phyloP scores from a whole-genome alignment of 1,140 invertebrate genomes.

The Brachionus paranguensis region DNA sequence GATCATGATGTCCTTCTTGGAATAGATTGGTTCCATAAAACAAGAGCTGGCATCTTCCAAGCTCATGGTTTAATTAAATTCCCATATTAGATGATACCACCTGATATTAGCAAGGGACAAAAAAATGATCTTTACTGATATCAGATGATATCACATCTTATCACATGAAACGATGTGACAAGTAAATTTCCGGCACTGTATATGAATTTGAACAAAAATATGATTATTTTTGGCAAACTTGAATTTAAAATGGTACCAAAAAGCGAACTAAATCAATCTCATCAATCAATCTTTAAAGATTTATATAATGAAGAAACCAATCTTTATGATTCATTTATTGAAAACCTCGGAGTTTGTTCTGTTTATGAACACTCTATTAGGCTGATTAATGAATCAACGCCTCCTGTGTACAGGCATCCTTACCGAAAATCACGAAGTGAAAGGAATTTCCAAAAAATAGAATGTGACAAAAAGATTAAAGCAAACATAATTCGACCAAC shows the following conservation, averaged over 20 bases:
- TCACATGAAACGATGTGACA: too few relatives aligned
- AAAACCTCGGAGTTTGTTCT: neutral
- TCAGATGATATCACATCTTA: too few relatives aligned
- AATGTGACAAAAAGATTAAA: neutral
- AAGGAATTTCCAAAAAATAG: neutral
- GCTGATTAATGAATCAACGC: neutral
- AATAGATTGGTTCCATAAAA: too few relatives aligned
- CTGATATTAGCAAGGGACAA: too few relatives aligned
- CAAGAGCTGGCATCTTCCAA: too few relatives aligned
- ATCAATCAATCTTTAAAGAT: neutral
- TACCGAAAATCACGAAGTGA: neutral
- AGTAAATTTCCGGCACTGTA: too few relatives aligned
- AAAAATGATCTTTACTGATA: too few relatives aligned
- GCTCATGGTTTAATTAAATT: too few relatives aligned
- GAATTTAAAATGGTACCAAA: neutral
- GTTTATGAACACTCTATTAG: neutral
- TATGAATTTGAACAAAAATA: neutral
- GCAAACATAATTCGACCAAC: neutral
- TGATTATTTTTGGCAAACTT: neutral
- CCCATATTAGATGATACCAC: too few relatives aligned
- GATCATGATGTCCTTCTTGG: too few relatives aligned
- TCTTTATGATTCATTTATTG: neutral
- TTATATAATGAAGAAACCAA: neutral
- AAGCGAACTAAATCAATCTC: neutral
- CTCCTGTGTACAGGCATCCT: neutral